Evolutionary conservation across 2,797 vertebrate genomes (phyloP).

Genomic region (Limosa lapponica): DNA sequence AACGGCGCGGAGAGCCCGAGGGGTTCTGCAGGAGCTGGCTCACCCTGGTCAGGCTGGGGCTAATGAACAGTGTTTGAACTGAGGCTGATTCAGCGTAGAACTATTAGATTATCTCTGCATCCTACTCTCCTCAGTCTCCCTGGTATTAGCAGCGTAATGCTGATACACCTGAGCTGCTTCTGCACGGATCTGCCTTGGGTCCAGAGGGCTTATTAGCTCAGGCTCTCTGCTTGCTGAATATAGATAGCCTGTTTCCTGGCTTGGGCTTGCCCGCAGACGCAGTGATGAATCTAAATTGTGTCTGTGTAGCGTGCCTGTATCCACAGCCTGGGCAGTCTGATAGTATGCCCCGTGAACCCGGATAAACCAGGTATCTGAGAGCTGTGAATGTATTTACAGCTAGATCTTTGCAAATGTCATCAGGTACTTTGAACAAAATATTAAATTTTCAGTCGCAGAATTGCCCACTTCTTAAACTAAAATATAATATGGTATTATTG

Average conservation of each 20-base stretch:
- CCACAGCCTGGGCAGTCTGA: background rate
- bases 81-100: background rate
- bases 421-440: background rate
- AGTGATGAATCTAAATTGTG: background rate
- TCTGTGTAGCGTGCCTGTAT: background rate
- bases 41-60: background rate
- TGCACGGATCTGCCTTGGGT: background rate
- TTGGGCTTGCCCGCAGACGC: background rate
- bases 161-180: background rate
- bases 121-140: background rate
- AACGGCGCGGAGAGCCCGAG: background rate
- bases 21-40: conserved; percentile 3
- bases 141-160: background rate
- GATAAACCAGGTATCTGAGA: background rate
- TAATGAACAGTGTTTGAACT: background rate
- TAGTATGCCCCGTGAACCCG: background rate
- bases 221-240: background rate
- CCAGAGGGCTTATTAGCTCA: background rate
- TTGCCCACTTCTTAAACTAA: background rate
- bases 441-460: background rate
- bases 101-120: background rate
- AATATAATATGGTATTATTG: background rate
- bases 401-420: background rate
- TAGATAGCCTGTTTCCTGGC: background rate
- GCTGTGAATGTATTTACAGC: background rate